Conservation (phyloP, 2,888 invertebrate species). For the Eupithecia pulchellata region DNA sequence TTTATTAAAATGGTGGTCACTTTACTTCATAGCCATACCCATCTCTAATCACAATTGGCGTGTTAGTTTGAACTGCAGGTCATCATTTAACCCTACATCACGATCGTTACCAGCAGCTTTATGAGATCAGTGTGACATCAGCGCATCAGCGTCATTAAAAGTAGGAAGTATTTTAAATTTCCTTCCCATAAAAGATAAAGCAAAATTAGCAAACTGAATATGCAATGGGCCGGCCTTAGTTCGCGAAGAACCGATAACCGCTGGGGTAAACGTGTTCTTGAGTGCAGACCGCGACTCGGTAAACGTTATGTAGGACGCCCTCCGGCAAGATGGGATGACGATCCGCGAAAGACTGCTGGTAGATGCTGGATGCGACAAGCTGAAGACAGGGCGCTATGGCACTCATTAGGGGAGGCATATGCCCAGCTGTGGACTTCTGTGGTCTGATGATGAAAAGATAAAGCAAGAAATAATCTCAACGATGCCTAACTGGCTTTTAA, state of each 20-base stretch:
- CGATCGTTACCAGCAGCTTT: conserved; percentile 41
- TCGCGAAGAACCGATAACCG: too few species aligned
- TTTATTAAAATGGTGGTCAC: not conserved
- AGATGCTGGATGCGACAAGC: too few species aligned
- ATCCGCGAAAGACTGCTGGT: too few species aligned
- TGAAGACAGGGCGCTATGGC: too few species aligned
- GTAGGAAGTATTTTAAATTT: not conserved
- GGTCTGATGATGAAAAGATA: not conserved
- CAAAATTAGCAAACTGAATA: too few species aligned
- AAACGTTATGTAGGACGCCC: too few species aligned
- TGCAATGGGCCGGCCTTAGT: too few species aligned
- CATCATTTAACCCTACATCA: conserved; percentile 45
- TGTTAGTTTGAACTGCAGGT: conserved; percentile 37
- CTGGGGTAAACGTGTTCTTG: too few species aligned
- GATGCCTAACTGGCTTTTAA: not conserved
- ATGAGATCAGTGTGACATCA: conserved; percentile 45
- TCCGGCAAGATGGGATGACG: too few species aligned
- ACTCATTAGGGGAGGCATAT: too few species aligned
- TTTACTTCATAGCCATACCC: not conserved
- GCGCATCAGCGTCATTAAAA: conserved; percentile 16
- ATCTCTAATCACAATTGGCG: not conserved
- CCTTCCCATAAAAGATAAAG: not conserved
- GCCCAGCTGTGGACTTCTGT: too few species aligned
- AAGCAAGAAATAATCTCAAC: not conserved
- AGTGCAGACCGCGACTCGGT: too few species aligned